Conservation (phyloP, 2,797 vertebrate genomes). For the Pangasius mekongensis region DNA sequence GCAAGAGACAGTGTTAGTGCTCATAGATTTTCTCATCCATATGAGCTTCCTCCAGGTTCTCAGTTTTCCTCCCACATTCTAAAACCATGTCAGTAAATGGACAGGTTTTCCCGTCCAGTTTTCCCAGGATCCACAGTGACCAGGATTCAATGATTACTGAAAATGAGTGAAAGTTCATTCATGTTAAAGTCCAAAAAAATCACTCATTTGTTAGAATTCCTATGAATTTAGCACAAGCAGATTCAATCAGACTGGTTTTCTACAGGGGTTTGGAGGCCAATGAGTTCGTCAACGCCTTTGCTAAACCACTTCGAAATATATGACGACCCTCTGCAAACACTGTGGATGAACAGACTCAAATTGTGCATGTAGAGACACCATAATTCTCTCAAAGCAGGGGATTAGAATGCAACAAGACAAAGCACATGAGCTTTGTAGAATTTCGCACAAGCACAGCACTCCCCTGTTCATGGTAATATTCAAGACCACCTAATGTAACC, state of each 20-base stretch:
- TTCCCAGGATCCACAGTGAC: not conserved
- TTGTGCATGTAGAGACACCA: constrained; percentile 34
- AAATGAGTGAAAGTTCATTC: not conserved
- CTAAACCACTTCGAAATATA: constrained; percentile 30
- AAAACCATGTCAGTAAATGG: not conserved
- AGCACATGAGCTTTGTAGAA: constrained; percentile 40
- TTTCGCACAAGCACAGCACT: constrained; percentile 46
- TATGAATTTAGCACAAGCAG: not conserved
- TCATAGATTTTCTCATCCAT: not conserved
- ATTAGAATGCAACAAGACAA: constrained; percentile 51
- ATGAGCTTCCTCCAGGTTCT: not conserved
- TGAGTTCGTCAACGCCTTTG: constrained; percentile 19
- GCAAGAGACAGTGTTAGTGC: not conserved
- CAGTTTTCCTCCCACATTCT: not conserved
- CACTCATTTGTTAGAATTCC: not conserved
- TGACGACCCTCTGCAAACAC: constrained; percentile 32
- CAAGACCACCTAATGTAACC: constrained; percentile 39
- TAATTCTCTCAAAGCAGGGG: constrained; percentile 51
- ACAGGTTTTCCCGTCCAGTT: not conserved
- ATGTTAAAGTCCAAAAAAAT: not conserved
- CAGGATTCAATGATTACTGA: not conserved
- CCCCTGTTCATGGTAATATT: constrained; percentile 23
- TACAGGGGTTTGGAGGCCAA: not conserved
- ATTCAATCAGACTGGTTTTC: not conserved
- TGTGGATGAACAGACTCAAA: constrained; percentile 42